These are phyloP conservation scores for Pseudanteris insignis DNA, from an alignment of 2,888 invertebrate genomes.

Conservation along the genomic window DNA sequence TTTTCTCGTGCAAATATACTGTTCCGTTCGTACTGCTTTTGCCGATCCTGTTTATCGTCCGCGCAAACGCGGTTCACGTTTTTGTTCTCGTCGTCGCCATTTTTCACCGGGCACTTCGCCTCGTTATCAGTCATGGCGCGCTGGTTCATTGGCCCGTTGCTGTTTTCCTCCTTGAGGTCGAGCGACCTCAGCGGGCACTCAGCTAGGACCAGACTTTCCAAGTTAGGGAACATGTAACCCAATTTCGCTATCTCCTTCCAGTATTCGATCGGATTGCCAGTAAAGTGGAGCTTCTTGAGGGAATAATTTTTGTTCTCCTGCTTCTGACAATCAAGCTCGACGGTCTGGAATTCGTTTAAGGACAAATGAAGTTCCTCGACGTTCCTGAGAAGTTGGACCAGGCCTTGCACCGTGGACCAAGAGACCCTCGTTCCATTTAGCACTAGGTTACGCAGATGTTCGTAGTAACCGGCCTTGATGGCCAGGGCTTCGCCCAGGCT, in stretches of 20 bases:
- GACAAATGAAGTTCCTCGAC: constrained; percentile 93
- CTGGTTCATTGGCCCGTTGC: constrained; percentile 39
- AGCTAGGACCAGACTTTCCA: constrained; percentile 86
- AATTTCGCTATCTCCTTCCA: constrained; percentile 87
- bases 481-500: constrained; percentile 77
- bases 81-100: constrained; percentile 51
- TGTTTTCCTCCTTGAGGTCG: constrained; percentile 56
- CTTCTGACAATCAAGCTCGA: constrained; percentile 70
- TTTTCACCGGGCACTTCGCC: constrained; percentile 14
- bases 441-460: constrained; percentile 75
- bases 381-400: constrained; percentile 80
- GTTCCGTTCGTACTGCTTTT: constrained; percentile 54
- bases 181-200: constrained; percentile 80
- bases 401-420: constrained; percentile 82
- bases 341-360: constrained; percentile 85
- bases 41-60: constrained; percentile 48
- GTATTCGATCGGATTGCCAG: constrained; percentile 83
- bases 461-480: constrained; percentile 61
- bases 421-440: constrained; percentile 87
- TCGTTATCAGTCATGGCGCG: constrained; percentile 22
- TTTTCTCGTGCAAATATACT: constrained; percentile 48
- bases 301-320: constrained; percentile 71
- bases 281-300: constrained; percentile 85
- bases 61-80: constrained; percentile 52
- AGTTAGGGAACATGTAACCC: constrained; percentile 84